A percentile compares a stretch with the other conserved stretches of the same genome.
phyloP scores from a whole-genome alignment of 2,888 invertebrate genomes.

The Alentia gelatinosa region DNA sequence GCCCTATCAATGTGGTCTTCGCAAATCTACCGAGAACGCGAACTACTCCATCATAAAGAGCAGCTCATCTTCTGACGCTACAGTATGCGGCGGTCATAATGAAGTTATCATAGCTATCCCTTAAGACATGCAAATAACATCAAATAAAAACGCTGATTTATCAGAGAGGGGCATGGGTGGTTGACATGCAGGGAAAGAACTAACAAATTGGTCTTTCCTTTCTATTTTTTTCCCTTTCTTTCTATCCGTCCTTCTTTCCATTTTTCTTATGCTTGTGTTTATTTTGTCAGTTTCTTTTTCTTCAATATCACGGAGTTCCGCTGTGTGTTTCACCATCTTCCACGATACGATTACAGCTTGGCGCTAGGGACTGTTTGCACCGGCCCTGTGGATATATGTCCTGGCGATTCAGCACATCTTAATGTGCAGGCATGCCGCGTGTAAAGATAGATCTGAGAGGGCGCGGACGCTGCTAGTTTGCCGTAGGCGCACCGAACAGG shows the following conservation, averaged over 20 bases:
- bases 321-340: no score
- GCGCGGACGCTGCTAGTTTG: not conserved
- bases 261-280: no score
- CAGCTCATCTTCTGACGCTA: not conserved
- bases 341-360: no score
- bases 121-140: not conserved
- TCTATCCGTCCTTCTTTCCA: no score
- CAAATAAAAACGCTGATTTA: not conserved
- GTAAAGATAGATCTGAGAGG: not conserved
- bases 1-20: not conserved
- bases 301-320: no score
- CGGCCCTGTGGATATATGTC: not conserved
- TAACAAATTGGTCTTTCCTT: not conserved
- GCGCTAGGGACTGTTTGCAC: not conserved
- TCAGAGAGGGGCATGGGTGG: not conserved
- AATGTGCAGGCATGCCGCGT: conserved; percentile 20
- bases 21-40: not conserved
- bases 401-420: not conserved
- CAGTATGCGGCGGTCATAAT: not conserved
- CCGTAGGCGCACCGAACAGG: not conserved
- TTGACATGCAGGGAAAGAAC: not conserved
- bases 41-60: not conserved
- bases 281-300: no score
- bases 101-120: not conserved
- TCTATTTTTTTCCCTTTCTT: no score